phyloP scores from a whole-genome alignment of 2,113 vertebrate species.

The Xenopus tropicalis region UCB_Xtro_10.0 CM004444.2:150250501-150251000 shows the following conservation, averaged over 20 bases:
- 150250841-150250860: not conserved
- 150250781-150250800: conserved; percentile 24
- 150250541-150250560: not conserved
- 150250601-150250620: not conserved
- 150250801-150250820: conserved; percentile 36
- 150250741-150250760: conserved; percentile 11
- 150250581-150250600: conserved; percentile 1
- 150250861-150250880: no score
- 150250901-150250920: no score
- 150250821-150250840: conserved; percentile 30
- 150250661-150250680: not conserved
- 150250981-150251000: no score
- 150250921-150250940: no score
- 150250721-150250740: conserved; percentile 11
- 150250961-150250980: no score
- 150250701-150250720: conserved; percentile 8
- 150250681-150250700: conserved; percentile 13
- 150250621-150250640: not conserved
- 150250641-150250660: not conserved
- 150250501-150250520: not conserved
- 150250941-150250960: no score
- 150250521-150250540: not conserved
- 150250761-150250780: conserved; percentile 15
- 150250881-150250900: no score
- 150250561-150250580: not conserved